These are phyloP conservation scores for Aspidiotus destructor DNA, from an alignment of 2,888 invertebrate species.

Conservation along the genomic window DNA sequence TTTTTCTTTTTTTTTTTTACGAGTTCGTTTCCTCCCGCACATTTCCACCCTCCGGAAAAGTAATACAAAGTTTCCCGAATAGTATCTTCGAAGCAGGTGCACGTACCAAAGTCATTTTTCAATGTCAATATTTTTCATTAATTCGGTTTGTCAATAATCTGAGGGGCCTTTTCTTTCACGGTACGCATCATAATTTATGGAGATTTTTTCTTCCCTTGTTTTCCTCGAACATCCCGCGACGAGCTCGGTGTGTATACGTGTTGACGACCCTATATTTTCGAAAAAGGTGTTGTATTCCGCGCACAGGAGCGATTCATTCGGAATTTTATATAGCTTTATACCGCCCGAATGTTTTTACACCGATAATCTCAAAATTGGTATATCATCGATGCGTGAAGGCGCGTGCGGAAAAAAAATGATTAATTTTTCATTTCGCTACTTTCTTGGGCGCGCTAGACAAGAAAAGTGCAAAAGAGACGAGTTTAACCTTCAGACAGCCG, in stretches of 20 bases:
- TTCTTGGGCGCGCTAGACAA: too few species aligned
- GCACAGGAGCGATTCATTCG: background rate
- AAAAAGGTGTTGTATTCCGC: constrained; percentile 1
- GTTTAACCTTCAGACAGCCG: too few species aligned
- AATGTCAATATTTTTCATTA: constrained; percentile 24
- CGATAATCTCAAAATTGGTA: constrained; percentile 9
- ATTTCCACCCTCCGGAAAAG: background rate
- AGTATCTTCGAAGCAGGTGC: constrained; percentile 19
- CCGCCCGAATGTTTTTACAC: background rate
- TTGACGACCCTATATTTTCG: background rate
- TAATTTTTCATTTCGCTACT: background rate
- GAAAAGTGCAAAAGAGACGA: too few species aligned
- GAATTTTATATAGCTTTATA: too few species aligned
- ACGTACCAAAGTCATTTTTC: constrained; percentile 23
- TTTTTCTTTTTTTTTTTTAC: constrained; percentile 6
- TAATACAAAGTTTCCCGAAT: constrained; percentile 11
- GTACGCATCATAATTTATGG: constrained; percentile 22
- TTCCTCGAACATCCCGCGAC: background rate
- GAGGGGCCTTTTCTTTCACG: constrained; percentile 4
- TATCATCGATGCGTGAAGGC: constrained; percentile 1
- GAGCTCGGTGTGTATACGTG: too few species aligned
- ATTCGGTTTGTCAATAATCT: constrained; percentile 25
- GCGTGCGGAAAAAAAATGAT: background rate
- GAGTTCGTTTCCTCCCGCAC: background rate
- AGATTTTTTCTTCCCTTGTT: constrained; percentile 3